Evolutionary conservation across 2,888 invertebrate species (phyloP), one percentile per base, ranked within the genome.

Genomic region (Campopleginae sp.): DNA sequence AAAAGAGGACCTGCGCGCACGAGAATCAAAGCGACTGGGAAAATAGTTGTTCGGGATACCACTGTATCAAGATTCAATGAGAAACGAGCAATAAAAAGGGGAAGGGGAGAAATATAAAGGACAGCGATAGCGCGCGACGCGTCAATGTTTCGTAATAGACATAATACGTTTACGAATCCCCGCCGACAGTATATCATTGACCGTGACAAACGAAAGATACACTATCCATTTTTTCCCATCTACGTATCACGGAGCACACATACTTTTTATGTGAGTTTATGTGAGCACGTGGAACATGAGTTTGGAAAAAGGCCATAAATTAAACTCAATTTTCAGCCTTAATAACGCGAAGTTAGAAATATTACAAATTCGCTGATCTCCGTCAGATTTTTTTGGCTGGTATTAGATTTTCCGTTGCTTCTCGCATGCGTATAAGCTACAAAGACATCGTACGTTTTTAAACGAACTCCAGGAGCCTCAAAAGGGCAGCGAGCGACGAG

Each of bases 141-240:
- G 68, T 23, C 54, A 66, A 44, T 46, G 44, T 82, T 63, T 82
- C 82, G 77, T 66, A 78, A 77, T 82, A 31, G 46, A 71, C 65
- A 65, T 77, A 71, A 76, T 63, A 33, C 70, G 70, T 51, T 65
- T 61, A 61, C 54, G 61, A 66, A 72, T 72, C 48, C 54, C 38
- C 68, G 46, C 17, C 54, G 42, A 61, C 68, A 68, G 33, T 74
- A 61, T 74, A 79, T 68, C 74, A 79, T 68, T 71, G 70, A 83
- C 65, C 70, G 79, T 83, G 79, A 80, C 61, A 70, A 75, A 83
- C 75, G 72, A 74, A 68, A 80, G 79, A 75, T 71, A 63, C 23
- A 75, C 75, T 72, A 70, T 80, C 51, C 70, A 48, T 51, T 65
- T 48, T 14, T 14, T 31, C 2, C 19, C n/a, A 27, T 65, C 19